Percentiles rank a stretch among this genome's conserved stretches.
phyloP scores from a whole-genome alignment of 1,140 invertebrate species.

The Homarus americanus region DNA sequence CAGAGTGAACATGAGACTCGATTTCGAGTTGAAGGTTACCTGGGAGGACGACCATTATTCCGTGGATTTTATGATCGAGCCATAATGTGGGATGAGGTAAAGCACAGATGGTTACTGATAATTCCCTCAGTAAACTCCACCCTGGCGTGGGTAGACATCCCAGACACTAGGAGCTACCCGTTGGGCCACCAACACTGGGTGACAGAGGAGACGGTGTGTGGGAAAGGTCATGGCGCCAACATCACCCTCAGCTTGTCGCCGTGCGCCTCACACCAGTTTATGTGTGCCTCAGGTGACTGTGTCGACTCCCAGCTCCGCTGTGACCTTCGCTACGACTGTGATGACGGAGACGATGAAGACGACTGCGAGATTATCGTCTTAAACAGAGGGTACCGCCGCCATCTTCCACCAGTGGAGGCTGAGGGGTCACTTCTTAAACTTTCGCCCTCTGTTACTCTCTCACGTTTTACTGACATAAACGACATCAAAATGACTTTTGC shows the following conservation, averaged over 20 bases:
- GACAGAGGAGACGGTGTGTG: constrained; percentile 28
- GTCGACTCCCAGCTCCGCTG: constrained; percentile 77
- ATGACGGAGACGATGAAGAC: constrained; percentile 79
- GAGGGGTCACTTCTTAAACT: neutral
- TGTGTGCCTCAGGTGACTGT: constrained; percentile 77
- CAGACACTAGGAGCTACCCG: constrained; percentile 4
- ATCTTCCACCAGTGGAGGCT: constrained; percentile 22
- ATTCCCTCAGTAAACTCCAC: neutral
- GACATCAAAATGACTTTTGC: constrained; percentile 47
- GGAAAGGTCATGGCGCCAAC: neutral
- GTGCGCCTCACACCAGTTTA: constrained; percentile 75
- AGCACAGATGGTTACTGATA: neutral
- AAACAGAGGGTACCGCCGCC: constrained; percentile 1
- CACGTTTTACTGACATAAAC: constrained; percentile 32
- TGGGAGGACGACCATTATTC: constrained; percentile 6
- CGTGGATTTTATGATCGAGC: constrained; percentile 7
- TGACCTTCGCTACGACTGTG: constrained; percentile 78
- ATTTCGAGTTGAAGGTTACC: constrained; percentile 20
- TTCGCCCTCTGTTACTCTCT: constrained; percentile 13
- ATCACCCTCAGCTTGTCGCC: constrained; percentile 36
- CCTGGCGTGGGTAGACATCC: constrained; percentile 1
- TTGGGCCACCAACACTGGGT: neutral
- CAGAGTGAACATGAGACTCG: neutral
- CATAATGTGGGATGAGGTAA: constrained; percentile 17
- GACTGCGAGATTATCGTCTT: constrained; percentile 74